Evolutionary conservation across 2,888 invertebrate genomes (phyloP), one percentile per base, ranked within the genome.

Genomic region (Plemyria rubiginata): DNA sequence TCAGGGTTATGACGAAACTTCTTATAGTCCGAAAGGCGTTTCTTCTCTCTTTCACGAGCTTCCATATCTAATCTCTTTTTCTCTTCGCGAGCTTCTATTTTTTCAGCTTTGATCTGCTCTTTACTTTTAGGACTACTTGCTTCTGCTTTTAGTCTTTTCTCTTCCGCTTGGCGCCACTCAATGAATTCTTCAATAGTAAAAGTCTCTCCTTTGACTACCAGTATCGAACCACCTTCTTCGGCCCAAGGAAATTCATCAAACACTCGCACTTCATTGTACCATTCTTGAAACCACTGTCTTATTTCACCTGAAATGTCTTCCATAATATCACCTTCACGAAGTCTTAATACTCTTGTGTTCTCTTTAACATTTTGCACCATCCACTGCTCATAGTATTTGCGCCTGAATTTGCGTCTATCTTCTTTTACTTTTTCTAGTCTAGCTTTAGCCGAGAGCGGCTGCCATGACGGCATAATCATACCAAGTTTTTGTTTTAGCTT

Each of bases 301-400:
- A 97, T 94, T 88, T 97, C 96, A 67, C 94, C 95, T 43, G 95
- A 94, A 80, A 97, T 96, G 72, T 96, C 95, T 77, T 97, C 97
- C 86, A 95, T 94, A 67, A 96, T 90, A 41, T 94, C 90, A 5
- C 94, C 94, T 73, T 92, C 90, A 52, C 93, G 84, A 3, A 94
- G 84, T 67, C 84, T 80, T 16, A 94, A 75, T 16, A 94, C 86
- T 15, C 92, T 87, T 28, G 87, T 76, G 72, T 93, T 93, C 81
- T 94, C 94, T 61, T 88, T 90, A 2, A 93, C 55, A 65, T 90
- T 85, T 71, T 87, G 78, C 71, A 89, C 71, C 60, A 93, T 62
- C 81, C 91, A 92, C 63, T 92, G 77, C 70, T 90, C 80, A 67
- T 94, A 81, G 70, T 89, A 85, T 68, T 87, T 81, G 67, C 90